Conservation (phyloP, 2,113 vertebrate species). For the Sprattus sprattus region DNA sequence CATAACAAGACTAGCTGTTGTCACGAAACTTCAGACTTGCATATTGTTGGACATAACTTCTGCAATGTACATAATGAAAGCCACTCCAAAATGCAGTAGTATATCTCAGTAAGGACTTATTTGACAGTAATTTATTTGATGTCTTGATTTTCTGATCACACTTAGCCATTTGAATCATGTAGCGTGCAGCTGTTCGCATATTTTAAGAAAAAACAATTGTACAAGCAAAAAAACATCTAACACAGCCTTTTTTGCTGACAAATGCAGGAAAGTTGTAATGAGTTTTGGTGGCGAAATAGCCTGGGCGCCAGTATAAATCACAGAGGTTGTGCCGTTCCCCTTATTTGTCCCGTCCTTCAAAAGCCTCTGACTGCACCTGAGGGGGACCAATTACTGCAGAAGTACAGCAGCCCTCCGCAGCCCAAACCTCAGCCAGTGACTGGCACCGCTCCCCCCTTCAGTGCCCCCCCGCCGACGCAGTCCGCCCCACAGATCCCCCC, state of each 20-base stretch:
- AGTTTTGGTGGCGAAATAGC: background rate
- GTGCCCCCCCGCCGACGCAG: conserved; percentile 66
- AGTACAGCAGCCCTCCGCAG: conserved; percentile 74
- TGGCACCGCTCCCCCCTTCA: conserved; percentile 69
- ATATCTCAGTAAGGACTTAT: background rate
- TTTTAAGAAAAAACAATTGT: background rate
- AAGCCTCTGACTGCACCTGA: conserved; percentile 81
- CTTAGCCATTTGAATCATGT: background rate
- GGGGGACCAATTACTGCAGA: conserved; percentile 81
- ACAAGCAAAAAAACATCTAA: background rate
- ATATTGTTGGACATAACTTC: background rate
- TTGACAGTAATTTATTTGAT: background rate
- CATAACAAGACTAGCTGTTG: background rate
- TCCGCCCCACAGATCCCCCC: conserved; percentile 77
- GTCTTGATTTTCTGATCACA: background rate
- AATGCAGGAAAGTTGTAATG: conserved; percentile 7
- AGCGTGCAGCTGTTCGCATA: background rate
- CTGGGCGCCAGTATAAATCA: background rate
- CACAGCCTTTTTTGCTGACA: background rate
- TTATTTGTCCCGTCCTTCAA: conserved; percentile 6
- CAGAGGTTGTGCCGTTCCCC: background rate
- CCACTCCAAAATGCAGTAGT: background rate
- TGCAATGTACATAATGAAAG: background rate
- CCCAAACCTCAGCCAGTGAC: conserved; percentile 70
- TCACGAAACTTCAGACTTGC: background rate